Conservation (phyloP, 92 coral and sea anemone species). For the Ricordea florida region DNA sequence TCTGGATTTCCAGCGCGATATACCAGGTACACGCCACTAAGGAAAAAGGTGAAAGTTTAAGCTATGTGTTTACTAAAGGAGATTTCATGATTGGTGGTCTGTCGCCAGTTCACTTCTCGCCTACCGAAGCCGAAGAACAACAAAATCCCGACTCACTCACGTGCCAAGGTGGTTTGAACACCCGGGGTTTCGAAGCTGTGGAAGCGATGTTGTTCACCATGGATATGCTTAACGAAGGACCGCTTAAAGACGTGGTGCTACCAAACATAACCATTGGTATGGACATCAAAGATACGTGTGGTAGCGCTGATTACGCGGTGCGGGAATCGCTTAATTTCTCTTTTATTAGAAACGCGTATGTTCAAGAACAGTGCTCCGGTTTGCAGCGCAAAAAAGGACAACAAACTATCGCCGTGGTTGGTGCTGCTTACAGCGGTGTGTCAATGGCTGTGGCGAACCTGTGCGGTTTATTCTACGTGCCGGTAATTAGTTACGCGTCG, state of each 20-base stretch:
- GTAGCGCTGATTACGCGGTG: constrained; percentile 82
- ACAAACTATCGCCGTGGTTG: constrained; percentile 78
- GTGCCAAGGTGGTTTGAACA: constrained; percentile 74
- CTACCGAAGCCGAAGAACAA: constrained; percentile 65
- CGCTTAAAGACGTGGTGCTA: constrained; percentile 64
- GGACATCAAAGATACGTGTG: constrained; percentile 90
- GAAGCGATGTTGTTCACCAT: constrained; percentile 85
- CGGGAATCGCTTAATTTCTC: constrained; percentile 86
- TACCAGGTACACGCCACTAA: neutral
- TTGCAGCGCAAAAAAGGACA: neutral
- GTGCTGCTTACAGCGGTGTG: constrained; percentile 86
- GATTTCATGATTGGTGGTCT: constrained; percentile 88
- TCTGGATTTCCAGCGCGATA: neutral
- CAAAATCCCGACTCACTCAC: constrained; percentile 62
- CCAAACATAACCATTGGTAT: constrained; percentile 87
- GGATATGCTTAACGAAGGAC: constrained; percentile 86
- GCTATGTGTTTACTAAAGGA: constrained; percentile 68
- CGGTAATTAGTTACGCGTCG: constrained; percentile 84
- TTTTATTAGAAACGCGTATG: constrained; percentile 74
- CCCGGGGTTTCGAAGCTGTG: constrained; percentile 90
- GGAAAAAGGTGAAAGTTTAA: constrained; percentile 36
- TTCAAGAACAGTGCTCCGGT: constrained; percentile 55
- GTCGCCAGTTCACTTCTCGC: constrained; percentile 90
- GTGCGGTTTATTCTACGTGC: constrained; percentile 81
- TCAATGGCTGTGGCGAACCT: constrained; percentile 91